These are phyloP conservation scores for Aphodius granarius DNA, from an alignment of 2,888 invertebrate species.

Conservation along the genomic window DNA sequence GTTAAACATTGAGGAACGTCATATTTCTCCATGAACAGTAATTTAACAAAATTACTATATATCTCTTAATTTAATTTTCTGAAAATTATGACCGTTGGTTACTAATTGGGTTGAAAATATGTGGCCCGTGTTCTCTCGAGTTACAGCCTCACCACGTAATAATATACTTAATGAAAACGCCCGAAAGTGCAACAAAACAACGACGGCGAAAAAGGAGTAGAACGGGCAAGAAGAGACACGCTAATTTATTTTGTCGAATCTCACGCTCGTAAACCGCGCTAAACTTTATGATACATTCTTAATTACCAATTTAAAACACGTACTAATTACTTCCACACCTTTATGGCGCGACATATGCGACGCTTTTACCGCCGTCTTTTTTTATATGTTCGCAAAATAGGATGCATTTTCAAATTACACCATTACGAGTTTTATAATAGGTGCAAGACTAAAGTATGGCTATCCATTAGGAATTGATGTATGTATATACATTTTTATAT, in stretches of 20 bases:
- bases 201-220: background rate
- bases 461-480: background rate
- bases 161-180: background rate
- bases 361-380: background rate
- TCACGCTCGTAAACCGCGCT: background rate
- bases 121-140: background rate
- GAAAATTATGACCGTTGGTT: no score
- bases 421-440: background rate
- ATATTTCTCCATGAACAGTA: no score
- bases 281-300: slow-evolving; percentile 4
- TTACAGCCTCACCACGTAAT: background rate
- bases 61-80: no score
- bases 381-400: background rate
- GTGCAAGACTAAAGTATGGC: background rate
- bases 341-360: background rate
- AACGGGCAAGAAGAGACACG: background rate
- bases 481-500: background rate
- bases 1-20: background rate
- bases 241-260: background rate
- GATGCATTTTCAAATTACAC: background rate
- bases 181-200: background rate
- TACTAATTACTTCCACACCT: slow-evolving; percentile 16
- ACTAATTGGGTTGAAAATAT: background rate
- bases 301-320: slow-evolving; percentile 12
- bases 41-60: no score